These are phyloP conservation scores for Corythaixoides concolor DNA, from an alignment of 2,113 vertebrate species.

Conservation along the genomic window DNA sequence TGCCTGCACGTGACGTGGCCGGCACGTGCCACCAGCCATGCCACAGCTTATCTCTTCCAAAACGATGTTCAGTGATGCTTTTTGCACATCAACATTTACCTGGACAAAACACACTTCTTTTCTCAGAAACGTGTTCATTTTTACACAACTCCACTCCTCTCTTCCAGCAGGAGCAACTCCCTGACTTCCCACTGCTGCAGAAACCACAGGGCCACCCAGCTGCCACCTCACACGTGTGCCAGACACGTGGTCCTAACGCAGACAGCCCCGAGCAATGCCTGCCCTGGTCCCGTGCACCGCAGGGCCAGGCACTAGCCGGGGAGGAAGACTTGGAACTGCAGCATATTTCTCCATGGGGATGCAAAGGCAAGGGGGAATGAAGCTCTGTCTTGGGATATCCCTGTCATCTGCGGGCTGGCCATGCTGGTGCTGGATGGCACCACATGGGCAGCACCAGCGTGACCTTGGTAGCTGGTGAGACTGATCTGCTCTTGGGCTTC, in stretches of 20 bases:
- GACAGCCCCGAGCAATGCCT: background rate
- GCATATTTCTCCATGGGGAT: background rate
- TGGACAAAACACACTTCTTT: background rate
- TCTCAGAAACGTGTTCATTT: accelerated
- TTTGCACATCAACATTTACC: accelerated
- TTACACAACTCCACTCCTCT: background rate
- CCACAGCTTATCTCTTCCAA: background rate
- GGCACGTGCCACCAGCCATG: background rate
- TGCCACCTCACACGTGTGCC: background rate
- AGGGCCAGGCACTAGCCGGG: accelerated
- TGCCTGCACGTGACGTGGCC: background rate
- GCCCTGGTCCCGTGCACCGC: background rate
- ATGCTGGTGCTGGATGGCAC: background rate
- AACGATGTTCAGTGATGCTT: background rate
- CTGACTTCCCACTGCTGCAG: accelerated
- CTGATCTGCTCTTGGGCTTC: background rate
- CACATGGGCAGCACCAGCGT: accelerated
- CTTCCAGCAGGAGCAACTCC: background rate
- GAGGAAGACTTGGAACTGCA: background rate
- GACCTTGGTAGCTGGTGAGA: background rate
- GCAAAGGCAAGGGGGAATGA: background rate
- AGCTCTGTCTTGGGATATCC: background rate
- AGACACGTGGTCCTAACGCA: accelerated
- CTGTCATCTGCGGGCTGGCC: background rate
- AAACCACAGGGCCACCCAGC: accelerated